These are phyloP conservation scores for Atlantisia rogersi DNA, from an alignment of 2,113 vertebrate genomes.

Conservation along the genomic window DNA sequence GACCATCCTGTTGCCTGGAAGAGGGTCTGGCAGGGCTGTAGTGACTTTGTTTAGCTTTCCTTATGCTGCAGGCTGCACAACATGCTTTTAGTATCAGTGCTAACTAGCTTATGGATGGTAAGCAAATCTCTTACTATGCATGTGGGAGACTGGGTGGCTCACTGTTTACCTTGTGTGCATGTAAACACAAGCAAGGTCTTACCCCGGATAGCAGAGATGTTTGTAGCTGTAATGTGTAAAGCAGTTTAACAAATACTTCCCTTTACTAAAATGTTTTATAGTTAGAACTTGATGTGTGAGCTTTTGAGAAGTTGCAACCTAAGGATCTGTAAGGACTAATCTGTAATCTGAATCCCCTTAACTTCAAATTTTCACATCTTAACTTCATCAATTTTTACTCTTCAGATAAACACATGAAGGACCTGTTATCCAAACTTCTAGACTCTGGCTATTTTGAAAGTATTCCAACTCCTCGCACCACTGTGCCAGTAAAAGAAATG, in stretches of 20 bases:
- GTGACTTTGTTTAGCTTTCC: not conserved
- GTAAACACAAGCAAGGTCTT: not conserved
- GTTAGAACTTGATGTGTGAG: not conserved
- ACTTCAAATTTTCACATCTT: not conserved
- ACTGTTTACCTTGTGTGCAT: not conserved
- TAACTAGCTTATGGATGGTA: not conserved
- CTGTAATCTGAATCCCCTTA: not conserved
- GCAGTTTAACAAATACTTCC: not conserved
- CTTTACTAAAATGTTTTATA: not conserved
- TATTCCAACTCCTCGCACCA: constrained; percentile 77
- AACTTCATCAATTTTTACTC: not conserved
- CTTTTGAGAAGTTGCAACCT: not conserved
- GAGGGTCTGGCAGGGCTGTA: not conserved
- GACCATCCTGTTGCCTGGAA: not conserved
- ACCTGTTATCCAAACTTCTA: constrained; percentile 84
- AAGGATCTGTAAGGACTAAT: not conserved
- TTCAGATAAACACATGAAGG: constrained; percentile 90
- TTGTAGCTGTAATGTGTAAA: not conserved
- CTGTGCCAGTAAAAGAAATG: constrained; percentile 59
- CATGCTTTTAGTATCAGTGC: not conserved
- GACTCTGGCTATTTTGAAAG: constrained; percentile 89
- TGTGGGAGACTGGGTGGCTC: not conserved
- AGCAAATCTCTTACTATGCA: not conserved
- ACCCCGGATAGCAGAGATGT: not conserved
- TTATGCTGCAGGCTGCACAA: not conserved